A percentile compares a stretch with the other conserved stretches of the same genome.
Conservation (phyloP, 1,140 invertebrate genomes). For the Trichonephila inaurata region DNA sequence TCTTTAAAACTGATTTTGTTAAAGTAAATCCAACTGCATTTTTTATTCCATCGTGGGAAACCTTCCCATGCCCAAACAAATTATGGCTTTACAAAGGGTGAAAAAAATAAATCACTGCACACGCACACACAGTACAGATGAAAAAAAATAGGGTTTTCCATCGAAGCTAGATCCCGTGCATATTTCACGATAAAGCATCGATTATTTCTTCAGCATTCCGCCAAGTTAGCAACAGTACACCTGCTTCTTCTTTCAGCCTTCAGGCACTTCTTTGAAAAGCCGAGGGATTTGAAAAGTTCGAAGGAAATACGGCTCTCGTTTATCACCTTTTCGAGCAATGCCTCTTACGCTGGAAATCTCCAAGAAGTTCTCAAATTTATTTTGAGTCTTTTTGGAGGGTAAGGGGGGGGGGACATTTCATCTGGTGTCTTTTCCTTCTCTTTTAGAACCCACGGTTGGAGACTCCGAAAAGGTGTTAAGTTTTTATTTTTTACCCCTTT, state of each 20-base stretch:
- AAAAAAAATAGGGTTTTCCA: not conserved
- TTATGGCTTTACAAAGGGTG: not conserved
- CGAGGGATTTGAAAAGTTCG: conserved; percentile 28
- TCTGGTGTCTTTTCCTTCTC: not conserved
- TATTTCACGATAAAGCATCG: conserved; percentile 30
- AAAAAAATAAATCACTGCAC: not conserved
- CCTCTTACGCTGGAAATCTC: not conserved
- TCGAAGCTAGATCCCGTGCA: not conserved
- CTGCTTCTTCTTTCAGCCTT: not conserved
- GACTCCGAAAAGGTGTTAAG: not conserved
- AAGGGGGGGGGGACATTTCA: not conserved
- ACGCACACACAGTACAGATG: too few relatives aligned
- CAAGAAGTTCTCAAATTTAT: not conserved
- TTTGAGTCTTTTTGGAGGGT: not conserved
- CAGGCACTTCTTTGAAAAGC: conserved; percentile 3
- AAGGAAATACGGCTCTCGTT: conserved; percentile 8
- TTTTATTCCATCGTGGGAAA: too few relatives aligned
- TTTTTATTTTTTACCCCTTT: not conserved
- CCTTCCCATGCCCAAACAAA: too few relatives aligned
- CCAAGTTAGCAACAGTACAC: not conserved
- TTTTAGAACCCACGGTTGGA: not conserved
- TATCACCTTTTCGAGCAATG: conserved; percentile 14
- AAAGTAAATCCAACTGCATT: too few relatives aligned
- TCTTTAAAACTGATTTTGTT: too few relatives aligned
- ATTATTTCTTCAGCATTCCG: not conserved